These are phyloP conservation scores for Baccha elongata DNA, from an alignment of 2,888 invertebrate genomes.

Conservation along the genomic window DNA sequence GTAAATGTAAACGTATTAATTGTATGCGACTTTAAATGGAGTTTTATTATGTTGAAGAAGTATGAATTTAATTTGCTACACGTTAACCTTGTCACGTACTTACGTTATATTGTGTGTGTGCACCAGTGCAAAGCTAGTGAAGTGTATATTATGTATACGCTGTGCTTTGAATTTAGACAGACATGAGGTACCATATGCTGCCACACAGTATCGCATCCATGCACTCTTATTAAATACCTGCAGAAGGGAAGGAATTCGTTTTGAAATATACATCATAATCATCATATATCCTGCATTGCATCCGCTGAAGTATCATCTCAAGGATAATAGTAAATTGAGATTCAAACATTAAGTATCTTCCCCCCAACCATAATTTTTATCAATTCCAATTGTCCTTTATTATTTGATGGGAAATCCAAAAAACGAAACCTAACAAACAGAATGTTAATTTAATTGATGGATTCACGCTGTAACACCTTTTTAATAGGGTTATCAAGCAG, in stretches of 20 bases:
- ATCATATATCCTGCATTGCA: no score
- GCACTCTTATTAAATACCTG: no score
- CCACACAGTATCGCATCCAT: no score
- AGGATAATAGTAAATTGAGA: neutral
- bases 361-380: no score
- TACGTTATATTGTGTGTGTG: neutral
- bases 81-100: conserved; percentile 65
- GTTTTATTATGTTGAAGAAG: conserved; percentile 66
- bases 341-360: no score
- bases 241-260: no score
- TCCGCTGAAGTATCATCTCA: no score
- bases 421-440: conserved; percentile 50
- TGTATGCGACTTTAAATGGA: conserved; percentile 65
- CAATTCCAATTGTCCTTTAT: no score
- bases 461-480: conserved; percentile 76
- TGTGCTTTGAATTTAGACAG: conserved; percentile 35
- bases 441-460: conserved; percentile 76
- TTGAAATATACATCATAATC: no score
- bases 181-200: conserved; percentile 43
- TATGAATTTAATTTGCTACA: conserved; percentile 67
- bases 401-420: conserved; percentile 6
- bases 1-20: conserved; percentile 72
- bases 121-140: no score
- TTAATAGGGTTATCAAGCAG: conserved; percentile 76
- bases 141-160: neutral